Base-by-base conservation (phyloP, 37 sponge, comb jelly and placozoan species). In the Geodia barretti region DNA sequence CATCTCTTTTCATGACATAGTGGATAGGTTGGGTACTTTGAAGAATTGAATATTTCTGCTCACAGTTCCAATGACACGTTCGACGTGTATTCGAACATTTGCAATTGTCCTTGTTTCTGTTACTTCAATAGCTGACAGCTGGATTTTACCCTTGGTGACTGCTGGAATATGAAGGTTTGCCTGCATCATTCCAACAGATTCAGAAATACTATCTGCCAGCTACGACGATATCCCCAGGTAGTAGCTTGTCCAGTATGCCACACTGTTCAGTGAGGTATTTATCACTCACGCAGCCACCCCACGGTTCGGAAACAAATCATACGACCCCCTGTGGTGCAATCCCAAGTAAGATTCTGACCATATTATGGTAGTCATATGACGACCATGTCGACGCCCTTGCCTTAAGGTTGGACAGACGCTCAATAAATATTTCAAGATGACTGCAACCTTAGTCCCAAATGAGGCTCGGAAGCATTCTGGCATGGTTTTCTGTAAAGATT, bases 271-370 rank as follows among this genome's bases (percentile, higher is more conserved):
- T 89, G 9, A 93, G 37, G 41, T 78, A 74, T 34, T 93, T 93
- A 32, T 93, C 90, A 77, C 90, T 86, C 1, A 63, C 82, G 26
- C 84, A 54, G n/a, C 94, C 94, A 72, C 94, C 87, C 89, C 93
- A 88, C 21, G 73, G 75, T 17, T 87, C 64, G 14, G 92, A 82
- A 43, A 88, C 58, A 39, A 74, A 92, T 24, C 72, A 41, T n/a
- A 92, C 81, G 58, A 59, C 68, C 19, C 92, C 92, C 70, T 91
- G 92, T n/a, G 92, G 92, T 37, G 83, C 60, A 23, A 91, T 80
- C 8, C 92, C 92, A 41, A 91, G 76, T 43, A 91, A 39, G 14
- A 73, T 36, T 39, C 87, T 91, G 2, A 77, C 64, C 8, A 88
- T 90, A 39, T 90, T 90, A 38, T 86, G 86, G 41, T 86, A 83